A percentile compares a stretch with the other conserved stretches of the same genome.
These are phyloP conservation scores for Lasiurus borealis DNA, from an alignment of 2,113 vertebrate species.

Conservation along the genomic window DNA sequence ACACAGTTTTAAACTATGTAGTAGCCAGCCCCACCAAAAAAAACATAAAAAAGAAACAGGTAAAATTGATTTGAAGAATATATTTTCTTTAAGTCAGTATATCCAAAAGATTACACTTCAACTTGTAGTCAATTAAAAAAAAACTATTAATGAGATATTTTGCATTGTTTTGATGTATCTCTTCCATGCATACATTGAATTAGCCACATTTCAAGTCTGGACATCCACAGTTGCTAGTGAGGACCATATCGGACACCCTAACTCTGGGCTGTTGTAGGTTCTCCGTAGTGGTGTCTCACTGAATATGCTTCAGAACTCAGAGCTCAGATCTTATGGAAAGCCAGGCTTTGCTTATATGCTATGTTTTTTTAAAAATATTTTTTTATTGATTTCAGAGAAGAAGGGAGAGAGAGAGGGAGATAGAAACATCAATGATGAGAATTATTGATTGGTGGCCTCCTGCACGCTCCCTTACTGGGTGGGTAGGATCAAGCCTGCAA, in stretches of 20 bases:
- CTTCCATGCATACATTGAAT: not conserved
- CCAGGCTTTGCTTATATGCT: not conserved
- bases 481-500: no score
- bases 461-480: no score
- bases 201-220: not conserved
- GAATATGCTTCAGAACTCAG: slow-evolving; percentile 4
- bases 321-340: slow-evolving; percentile 3
- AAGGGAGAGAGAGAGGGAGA: no score
- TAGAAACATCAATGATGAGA: no score
- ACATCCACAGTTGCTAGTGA: not conserved
- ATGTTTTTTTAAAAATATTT: no score
- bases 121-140: not conserved
- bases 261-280: not conserved
- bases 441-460: no score
- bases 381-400: no score
- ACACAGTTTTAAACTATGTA: not conserved
- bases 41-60: not conserved
- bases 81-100: slow-evolving; percentile 29
- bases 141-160: not conserved
- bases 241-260: no score
- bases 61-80: not conserved
- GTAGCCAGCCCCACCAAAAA: not conserved
- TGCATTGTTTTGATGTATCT: not conserved
- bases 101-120: slow-evolving; percentile 15
- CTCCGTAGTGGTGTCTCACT: not conserved